Base-by-base conservation (phyloP, 2,797 vertebrate genomes). In the Zenarchopterus dispar region DNA sequence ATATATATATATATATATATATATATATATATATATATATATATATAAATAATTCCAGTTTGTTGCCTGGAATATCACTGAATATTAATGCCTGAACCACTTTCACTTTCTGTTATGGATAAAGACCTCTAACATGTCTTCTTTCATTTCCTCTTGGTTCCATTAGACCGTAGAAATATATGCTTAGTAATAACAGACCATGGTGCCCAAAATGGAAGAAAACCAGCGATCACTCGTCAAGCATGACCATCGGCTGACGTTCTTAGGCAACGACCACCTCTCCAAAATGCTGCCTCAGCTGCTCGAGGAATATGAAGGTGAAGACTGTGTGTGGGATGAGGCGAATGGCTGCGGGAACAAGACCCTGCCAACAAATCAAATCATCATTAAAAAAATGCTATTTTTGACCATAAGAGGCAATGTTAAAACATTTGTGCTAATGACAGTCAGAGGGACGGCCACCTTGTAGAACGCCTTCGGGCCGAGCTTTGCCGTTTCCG, bases 401-500 rank as follows among this genome's bases (percentile, higher is more conserved):
- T 21, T 44, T 43, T 39, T 44, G n/a, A 41, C 45, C 10, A 6
- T 15, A 53, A 39, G 46, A 22, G 62, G 7, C 5, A 2, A 11
- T 4, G 28, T 15, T n/a, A 22, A 61, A 60, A 42, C 17, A 26
- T 62, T 23, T 41, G 10, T 58, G 19, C 31, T 39, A 2, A 17
- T 15, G 54, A 45, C 31, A 23, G n/a, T 9, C 16, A 53, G 59
- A 71, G 24, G 28, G 56, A 52, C 53, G 48, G 41, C 21, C 16
- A 95, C 94, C 95, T 95, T 95, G 85, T 94, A 96, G 67, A 97
- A 95, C 0, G 93, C 94, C 63, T 91, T 73, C 0, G 90, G 94
- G 48, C 94, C 93, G 0, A 95, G 93, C 76, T 90, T 95, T 5
- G 94, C 92, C 0, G 91, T 95, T 72, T 95, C 93, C 67, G 84